Evolutionary conservation across 2,113 vertebrate genomes (phyloP).

Genomic region (Delphinapterus leucas): DNA sequence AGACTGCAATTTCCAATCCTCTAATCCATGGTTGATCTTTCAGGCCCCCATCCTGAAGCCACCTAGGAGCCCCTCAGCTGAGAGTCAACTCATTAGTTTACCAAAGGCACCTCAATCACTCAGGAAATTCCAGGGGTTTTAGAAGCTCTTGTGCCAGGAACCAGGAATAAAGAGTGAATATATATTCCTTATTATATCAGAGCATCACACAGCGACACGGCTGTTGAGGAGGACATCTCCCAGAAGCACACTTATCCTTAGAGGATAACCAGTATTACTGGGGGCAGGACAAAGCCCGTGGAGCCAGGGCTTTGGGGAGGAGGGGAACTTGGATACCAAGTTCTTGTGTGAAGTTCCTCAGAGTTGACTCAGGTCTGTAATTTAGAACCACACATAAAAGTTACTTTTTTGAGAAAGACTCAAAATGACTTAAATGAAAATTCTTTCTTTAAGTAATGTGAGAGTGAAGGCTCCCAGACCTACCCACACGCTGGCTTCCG

Average conservation of each 20-base stretch:
- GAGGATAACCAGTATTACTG: background rate
- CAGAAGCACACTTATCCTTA: constrained; percentile 19
- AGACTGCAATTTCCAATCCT: background rate
- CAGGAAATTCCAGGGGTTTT: background rate
- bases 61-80: background rate
- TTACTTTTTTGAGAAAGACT: constrained; percentile 69
- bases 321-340: background rate
- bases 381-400: constrained; percentile 65
- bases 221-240: constrained; percentile 7
- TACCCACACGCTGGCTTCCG: constrained; percentile 45
- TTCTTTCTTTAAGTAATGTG: constrained; percentile 60
- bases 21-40: background rate
- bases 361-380: background rate
- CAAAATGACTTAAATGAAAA: constrained; percentile 68
- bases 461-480: constrained; percentile 59
- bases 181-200: background rate
- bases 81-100: background rate
- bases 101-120: background rate
- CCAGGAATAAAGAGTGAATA: background rate
- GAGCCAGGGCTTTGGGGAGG: background rate
- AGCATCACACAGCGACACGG: background rate
- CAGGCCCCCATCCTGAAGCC: background rate
- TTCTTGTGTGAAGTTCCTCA: constrained; percentile 33
- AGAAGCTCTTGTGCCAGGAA: background rate
- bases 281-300: background rate